These are phyloP conservation scores for Alcis repandata DNA, from an alignment of 2,888 invertebrate species.

Conservation along the genomic window DNA sequence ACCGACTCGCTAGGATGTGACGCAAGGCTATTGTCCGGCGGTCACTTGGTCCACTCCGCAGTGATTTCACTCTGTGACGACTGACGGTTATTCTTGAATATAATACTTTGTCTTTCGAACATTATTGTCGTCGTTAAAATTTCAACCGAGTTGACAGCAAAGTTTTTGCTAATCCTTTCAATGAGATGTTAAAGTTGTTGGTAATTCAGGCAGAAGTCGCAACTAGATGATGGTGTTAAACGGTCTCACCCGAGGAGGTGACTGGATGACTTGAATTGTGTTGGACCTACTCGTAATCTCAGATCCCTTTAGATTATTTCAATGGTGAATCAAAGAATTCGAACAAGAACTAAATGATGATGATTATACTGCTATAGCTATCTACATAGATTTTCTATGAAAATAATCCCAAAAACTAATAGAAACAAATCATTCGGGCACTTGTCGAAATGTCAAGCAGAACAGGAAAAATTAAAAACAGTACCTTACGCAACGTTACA, in stretches of 20 bases:
- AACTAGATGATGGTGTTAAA: not conserved
- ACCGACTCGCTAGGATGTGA: slow-evolving; percentile 64
- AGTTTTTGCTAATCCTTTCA: not conserved
- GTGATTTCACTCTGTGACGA: slow-evolving; percentile 76
- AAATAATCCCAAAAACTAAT: too few relatives aligned
- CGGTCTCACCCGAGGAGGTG: not conserved
- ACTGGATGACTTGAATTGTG: not conserved
- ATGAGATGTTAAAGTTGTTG: not conserved
- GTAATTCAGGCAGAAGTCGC: not conserved
- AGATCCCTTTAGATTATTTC: too few relatives aligned
- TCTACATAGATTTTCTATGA: too few relatives aligned
- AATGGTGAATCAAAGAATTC: too few relatives aligned
- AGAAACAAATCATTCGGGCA: too few relatives aligned
- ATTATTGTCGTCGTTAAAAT: slow-evolving; percentile 13
- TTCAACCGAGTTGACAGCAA: slow-evolving; percentile 1
- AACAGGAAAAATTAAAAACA: slow-evolving; percentile 24
- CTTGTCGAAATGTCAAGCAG: not conserved
- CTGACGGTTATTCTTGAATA: slow-evolving; percentile 53
- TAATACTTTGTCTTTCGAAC: slow-evolving; percentile 40
- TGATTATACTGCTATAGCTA: too few relatives aligned
- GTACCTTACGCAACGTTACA: slow-evolving; percentile 25
- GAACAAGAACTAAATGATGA: not conserved
- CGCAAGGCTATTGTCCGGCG: slow-evolving; percentile 71
- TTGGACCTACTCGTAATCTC: too few relatives aligned
- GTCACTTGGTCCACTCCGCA: slow-evolving; percentile 66